Percentiles rank a stretch among this genome's conserved stretches.
Evolutionary conservation across 2,113 vertebrate genomes (phyloP).

Genomic region (Leuciscus idus): DNA sequence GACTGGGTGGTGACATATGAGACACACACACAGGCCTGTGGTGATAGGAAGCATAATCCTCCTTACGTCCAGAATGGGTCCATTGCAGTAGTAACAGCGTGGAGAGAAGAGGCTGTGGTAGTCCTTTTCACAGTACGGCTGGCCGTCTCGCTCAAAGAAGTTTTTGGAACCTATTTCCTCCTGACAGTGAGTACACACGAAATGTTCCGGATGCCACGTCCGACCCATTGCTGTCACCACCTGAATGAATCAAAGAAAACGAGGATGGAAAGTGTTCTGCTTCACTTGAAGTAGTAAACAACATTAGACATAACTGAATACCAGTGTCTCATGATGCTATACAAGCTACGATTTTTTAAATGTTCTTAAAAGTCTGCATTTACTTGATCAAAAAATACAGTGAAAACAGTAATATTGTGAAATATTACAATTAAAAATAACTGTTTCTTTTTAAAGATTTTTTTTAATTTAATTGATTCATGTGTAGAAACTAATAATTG

Average conservation of each 20-base stretch:
- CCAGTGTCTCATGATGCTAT: neutral
- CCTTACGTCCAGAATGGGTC: constrained; percentile 93
- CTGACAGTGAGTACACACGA: constrained; percentile 98
- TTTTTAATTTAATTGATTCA: neutral
- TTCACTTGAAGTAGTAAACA: neutral
- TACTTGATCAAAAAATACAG: neutral
- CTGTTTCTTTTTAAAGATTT: neutral
- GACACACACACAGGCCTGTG: neutral
- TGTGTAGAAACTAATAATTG: neutral
- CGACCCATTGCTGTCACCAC: constrained; percentile 98
- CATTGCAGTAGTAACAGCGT: constrained; percentile 96
- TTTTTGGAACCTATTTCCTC: constrained; percentile 97
- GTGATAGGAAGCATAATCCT: constrained; percentile 5
- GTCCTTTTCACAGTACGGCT: constrained; percentile 97
- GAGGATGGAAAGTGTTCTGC: neutral
- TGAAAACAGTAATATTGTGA: neutral
- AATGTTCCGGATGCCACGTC: constrained; percentile 98
- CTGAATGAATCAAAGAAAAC: constrained; percentile 66
- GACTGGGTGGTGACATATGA: neutral
- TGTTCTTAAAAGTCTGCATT: neutral
- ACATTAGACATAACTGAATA: neutral
- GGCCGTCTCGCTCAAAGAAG: constrained; percentile 96
- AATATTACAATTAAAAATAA: neutral
- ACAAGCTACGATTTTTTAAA: neutral
- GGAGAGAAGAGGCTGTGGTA: constrained; percentile 98